Base-by-base conservation (phyloP, 2,113 vertebrate genomes). In the Nannospalax galili region DNA sequence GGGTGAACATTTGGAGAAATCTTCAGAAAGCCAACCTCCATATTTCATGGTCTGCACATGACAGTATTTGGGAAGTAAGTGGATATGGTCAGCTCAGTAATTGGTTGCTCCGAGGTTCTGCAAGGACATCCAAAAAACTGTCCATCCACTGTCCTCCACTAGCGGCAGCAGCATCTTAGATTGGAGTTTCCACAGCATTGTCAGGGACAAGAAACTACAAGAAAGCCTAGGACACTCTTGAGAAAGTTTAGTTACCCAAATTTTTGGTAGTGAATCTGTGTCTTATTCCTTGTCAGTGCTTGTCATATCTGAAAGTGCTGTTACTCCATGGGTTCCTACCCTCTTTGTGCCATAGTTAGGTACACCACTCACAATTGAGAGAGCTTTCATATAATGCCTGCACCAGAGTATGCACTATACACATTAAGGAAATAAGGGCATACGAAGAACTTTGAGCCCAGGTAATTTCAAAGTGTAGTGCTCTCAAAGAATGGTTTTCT, bases 111-210 rank as follows among this genome's bases (percentile, higher is more conserved):
- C 45, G 3, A 52, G 42, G 22, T 11, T 32, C 26, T 52, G 45
- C 15, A 8, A 77, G 74, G 74, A 77, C 74, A 32, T 14, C 52
- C 42, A 52, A 77, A 12, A 28, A 42, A 52, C n/a, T n/a, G n/a
- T n/a, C n/a, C n/a, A n/a, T n/a, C n/a, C 15, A 45, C 5, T 6
- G 45, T 30, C 5, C 0, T 32, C 42, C 28, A 32, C 26, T 1
- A 5, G 11, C 17, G 32, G 15, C 42, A 32, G 6, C 1, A 3
- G 37, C 22, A 75, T 26, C 28, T 30, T 15, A 14, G 28, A 32
- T 4, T 16, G 14, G 42, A 2, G 28, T 32, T 28, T 19, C 5
- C 16, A 8, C 26, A 77, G 26, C 28, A 24, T 52, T 5, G 28
- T 77, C 26, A 12, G 14, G 2, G 30, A 12, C 24, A 11, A 7